Evolutionary conservation across 1,140 invertebrate genomes (phyloP), one percentile per base, ranked within the genome.

Genomic region (Oncopodura yosiiana): DNA sequence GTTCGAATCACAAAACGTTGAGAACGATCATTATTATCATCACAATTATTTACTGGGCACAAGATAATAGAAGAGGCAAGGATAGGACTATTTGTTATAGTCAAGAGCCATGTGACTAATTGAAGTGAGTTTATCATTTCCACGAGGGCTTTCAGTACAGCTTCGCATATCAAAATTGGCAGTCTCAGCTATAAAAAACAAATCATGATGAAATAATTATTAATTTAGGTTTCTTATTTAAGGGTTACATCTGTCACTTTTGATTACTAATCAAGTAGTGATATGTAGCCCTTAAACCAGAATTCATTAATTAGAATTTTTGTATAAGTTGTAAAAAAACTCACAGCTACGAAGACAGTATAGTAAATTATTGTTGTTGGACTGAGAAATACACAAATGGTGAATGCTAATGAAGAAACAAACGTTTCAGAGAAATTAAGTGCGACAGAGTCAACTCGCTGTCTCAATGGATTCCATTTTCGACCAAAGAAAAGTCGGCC

Each of bases 291-390:
- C 14, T 26, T 36, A 19, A 19, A 23, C 26, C 19, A 14, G 24
- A 29, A 36, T 27, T 1, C 51, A 52, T 9, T n/a, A 16, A n/a
- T 18, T 30, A 9, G 23, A 12, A 19, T 24, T 43, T 11, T 23
- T 14, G 30, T 3, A 23, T 24, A n/a, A 34, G 29, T 12, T 6
- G 5, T 11, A 12, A 26, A 34, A 11, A 51, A 27, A 69, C 80
- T 77, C 75, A 94, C 87, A 65, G 76, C 66, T 16, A 85, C 80
- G 73, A 95, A 95, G 32, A 94, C 89, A 43, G 80, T 72, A 67
- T 94, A 96, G 69, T 94, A 96, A 56, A 94, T 76, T 37, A 84
- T 71, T 14, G 87, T 89, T 12, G 92, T 96, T 19, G 92, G 92
- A 62, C 93, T 74, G 12, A 94, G 71, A 66, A 94, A 88, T 27